Percentiles rank a stretch among this genome's conserved stretches.
phyloP scores from a whole-genome alignment of 2,797 vertebrate genomes.

The Paramormyrops hopkinsi region DNA sequence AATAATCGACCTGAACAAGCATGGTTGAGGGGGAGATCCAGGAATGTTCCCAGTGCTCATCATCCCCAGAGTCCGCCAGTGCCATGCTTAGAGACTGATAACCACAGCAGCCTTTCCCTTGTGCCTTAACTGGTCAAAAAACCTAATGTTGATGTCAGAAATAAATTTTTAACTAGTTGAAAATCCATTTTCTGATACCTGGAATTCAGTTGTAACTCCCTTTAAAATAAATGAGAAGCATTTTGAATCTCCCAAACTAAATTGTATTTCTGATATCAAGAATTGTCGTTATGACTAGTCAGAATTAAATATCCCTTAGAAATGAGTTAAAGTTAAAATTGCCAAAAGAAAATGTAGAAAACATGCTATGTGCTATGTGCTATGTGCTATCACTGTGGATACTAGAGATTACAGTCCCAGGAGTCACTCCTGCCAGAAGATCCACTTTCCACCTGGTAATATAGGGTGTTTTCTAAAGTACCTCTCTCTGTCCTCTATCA shows the following conservation, averaged over 20 bases:
- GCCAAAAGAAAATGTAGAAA: background rate
- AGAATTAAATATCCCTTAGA: background rate
- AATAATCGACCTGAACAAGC: background rate
- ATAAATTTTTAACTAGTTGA: background rate
- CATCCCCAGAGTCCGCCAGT: background rate
- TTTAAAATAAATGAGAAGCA: background rate
- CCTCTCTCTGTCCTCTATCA: background rate
- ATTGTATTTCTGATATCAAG: background rate
- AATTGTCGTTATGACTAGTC: background rate
- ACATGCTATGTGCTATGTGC: background rate
- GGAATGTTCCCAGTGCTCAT: background rate
- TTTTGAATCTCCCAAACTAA: background rate
- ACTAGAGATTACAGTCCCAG: background rate
- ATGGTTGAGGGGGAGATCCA: background rate
- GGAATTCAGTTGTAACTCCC: background rate
- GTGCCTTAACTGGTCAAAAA: background rate
- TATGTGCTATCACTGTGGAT: background rate
- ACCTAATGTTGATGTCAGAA: background rate
- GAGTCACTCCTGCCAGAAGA: background rate
- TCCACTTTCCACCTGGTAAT: background rate
- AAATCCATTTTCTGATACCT: background rate
- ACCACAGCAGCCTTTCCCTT: background rate
- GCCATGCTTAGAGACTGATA: background rate
- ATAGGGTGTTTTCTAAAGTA: background rate
- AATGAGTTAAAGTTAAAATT: background rate